Evolutionary conservation across 2,113 vertebrate species (phyloP).

Genomic region (Otolemur garnettii): DNA sequence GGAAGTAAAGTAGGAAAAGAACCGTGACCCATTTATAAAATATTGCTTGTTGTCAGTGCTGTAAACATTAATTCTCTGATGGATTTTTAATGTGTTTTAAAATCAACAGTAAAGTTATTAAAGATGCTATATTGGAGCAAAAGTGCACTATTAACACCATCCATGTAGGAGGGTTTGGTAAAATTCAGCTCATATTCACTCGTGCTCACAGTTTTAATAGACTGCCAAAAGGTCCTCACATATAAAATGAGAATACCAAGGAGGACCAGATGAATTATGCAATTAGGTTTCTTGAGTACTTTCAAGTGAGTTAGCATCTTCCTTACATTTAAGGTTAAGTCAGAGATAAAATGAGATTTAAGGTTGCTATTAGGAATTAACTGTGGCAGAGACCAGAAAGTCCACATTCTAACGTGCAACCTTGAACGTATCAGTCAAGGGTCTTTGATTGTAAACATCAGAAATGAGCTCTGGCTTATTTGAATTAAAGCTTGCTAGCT

Average conservation of each 20-base stretch:
- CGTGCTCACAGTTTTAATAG: not conserved
- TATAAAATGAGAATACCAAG: not conserved
- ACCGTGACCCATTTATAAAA: not conserved
- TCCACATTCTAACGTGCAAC: not conserved
- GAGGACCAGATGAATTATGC: not conserved
- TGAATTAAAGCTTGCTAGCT: not conserved
- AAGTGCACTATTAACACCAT: not conserved
- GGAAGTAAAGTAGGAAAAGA: not conserved
- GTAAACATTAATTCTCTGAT: not conserved
- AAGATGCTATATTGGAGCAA: not conserved
- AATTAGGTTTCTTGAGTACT: not conserved
- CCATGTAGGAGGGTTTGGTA: not conserved
- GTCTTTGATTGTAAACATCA: not conserved
- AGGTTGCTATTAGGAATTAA: not conserved
- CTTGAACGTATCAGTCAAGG: not conserved
- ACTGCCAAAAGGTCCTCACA: not conserved
- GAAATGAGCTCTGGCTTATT: not conserved
- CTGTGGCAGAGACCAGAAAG: not conserved
- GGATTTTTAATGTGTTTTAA: conserved; percentile 55
- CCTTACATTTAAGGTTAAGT: conserved; percentile 20
- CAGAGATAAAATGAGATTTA: conserved; percentile 42
- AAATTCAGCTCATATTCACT: conserved; percentile 43
- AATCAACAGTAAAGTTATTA: conserved; percentile 30
- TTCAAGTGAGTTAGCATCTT: not conserved
- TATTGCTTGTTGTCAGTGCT: not conserved